Evolutionary conservation across 2,113 vertebrate genomes (phyloP).

Genomic region (Clarias magur): DNA sequence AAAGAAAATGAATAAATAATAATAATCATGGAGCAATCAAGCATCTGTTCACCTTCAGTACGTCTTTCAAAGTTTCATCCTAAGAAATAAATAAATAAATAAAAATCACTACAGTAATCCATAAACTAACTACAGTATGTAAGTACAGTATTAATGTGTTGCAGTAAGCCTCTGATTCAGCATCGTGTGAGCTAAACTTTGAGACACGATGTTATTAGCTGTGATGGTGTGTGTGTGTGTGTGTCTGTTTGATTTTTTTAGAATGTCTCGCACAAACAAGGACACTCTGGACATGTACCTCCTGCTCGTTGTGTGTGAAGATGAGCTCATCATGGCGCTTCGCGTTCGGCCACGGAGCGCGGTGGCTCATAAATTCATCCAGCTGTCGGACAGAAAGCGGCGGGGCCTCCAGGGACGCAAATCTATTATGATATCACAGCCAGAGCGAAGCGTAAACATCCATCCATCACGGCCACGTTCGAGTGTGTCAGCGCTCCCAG

Average conservation of each 20-base stretch:
- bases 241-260: background rate
- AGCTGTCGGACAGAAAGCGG: slow-evolving; percentile 41
- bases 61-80: background rate
- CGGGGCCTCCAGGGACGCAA: slow-evolving; percentile 33
- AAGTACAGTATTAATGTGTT: background rate
- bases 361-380: slow-evolving; percentile 47
- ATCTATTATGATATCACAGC: slow-evolving; percentile 54
- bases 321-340: slow-evolving; percentile 30
- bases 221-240: background rate
- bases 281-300: background rate
- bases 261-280: background rate
- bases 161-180: background rate
- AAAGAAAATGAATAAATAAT: too few relatives aligned
- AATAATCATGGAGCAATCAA: too few relatives aligned
- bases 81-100: background rate
- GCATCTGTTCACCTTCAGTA: background rate
- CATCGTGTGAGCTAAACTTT: background rate
- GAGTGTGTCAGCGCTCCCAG: slow-evolving; percentile 2
- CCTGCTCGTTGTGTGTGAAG: background rate
- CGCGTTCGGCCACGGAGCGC: background rate
- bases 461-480: slow-evolving; percentile 48
- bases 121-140: background rate
- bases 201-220: background rate
- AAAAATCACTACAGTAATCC: background rate
- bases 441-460: slow-evolving; percentile 44